Percentiles rank a stretch among this genome's conserved stretches.
Conservation (phyloP, 2,113 vertebrate genomes). For the Todiramphus chloris region DNA sequence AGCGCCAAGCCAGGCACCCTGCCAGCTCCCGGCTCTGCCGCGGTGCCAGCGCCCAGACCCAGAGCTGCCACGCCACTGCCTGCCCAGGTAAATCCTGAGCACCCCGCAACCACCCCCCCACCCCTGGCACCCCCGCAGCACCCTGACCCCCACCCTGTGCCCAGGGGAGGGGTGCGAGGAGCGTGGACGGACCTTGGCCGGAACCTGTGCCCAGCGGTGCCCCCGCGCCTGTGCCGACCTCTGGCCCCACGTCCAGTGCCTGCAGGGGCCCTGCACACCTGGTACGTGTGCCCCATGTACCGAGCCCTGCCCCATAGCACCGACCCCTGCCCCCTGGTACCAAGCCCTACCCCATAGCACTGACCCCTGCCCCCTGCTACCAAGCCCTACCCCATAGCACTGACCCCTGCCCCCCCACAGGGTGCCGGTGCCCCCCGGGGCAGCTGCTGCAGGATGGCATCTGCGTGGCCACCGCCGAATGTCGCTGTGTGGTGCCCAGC, state of each 20-base stretch:
- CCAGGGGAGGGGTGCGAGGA: conserved; percentile 85
- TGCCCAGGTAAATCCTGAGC: conserved; percentile 80
- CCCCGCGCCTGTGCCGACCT: conserved; percentile 85
- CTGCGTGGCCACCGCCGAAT: conserved; percentile 78
- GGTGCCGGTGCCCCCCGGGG: conserved; percentile 84
- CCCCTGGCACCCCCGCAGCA: not conserved
- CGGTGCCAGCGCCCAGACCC: conserved; percentile 79
- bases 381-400: not conserved
- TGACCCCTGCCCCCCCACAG: conserved; percentile 39
- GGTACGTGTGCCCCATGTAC: conserved; percentile 57
- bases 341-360: not conserved
- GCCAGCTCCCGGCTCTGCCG: conserved; percentile 39
- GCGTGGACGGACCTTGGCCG: conserved; percentile 61
- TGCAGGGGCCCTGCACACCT: conserved; percentile 82
- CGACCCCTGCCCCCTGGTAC: not conserved
- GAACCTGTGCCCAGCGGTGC: conserved; percentile 83
- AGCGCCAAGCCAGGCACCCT: conserved; percentile 61
- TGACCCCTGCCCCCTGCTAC: not conserved
- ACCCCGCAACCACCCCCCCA: not conserved
- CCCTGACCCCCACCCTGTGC: not conserved
- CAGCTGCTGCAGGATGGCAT: conserved; percentile 80
- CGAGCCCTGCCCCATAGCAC: not conserved
- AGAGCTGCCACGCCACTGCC: conserved; percentile 83
- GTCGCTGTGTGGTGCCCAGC: conserved; percentile 81
- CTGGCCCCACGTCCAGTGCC: conserved; percentile 88